A percentile compares a stretch with the other conserved stretches of the same genome.
Conservation (phyloP, 1,140 invertebrate genomes). For the Streblospio benedicti region DNA sequence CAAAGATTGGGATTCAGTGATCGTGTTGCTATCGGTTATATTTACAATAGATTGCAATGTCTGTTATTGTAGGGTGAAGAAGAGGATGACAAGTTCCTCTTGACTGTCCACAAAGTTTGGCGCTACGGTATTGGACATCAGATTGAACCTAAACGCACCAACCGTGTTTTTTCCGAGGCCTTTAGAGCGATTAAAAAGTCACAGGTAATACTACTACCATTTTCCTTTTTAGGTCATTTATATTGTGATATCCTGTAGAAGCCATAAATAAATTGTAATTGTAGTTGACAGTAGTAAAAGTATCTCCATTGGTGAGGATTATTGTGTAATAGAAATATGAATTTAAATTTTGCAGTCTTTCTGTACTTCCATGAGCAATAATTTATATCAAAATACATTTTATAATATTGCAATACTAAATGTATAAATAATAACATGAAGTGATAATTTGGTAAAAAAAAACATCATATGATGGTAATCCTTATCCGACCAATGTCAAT, state of each 20-base stretch:
- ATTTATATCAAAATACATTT: neutral
- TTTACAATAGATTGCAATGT: too few species aligned
- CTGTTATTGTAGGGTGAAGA: slow-evolving; percentile 3
- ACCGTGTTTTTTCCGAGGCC: slow-evolving; percentile 2
- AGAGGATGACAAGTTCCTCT: slow-evolving; percentile 19
- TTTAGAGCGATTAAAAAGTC: neutral
- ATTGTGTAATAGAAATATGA: too few species aligned
- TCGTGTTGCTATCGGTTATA: too few species aligned
- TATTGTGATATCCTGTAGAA: neutral
- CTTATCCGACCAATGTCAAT: neutral
- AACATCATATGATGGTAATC: neutral
- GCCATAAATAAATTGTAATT: neutral
- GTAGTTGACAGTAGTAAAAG: too few species aligned
- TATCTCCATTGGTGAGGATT: too few species aligned
- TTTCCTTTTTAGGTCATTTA: neutral
- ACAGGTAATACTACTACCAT: neutral
- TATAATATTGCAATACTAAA: neutral
- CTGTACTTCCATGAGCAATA: neutral
- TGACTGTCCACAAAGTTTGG: slow-evolving; percentile 24
- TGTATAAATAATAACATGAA: neutral
- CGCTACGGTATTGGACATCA: slow-evolving; percentile 16
- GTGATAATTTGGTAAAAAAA: neutral
- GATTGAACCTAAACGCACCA: slow-evolving; percentile 23
- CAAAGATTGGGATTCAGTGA: neutral
- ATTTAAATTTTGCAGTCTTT: neutral